Percentiles rank a stretch among this genome's conserved stretches.
Evolutionary conservation across 1,140 invertebrate genomes (phyloP).

Genomic region (Heliothis subflexa): DNA sequence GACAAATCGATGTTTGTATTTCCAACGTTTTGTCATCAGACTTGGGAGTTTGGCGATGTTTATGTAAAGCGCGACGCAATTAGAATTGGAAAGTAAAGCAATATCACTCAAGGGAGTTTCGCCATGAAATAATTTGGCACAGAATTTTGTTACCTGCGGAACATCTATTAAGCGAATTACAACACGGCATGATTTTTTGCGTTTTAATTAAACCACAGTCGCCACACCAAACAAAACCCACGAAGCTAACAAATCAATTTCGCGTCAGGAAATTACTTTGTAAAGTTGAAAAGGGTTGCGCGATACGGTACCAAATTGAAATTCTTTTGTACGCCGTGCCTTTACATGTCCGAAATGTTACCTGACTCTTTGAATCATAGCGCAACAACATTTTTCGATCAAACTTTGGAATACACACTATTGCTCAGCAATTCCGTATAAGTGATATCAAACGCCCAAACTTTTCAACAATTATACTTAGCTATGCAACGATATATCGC

Average conservation of each 20-base stretch:
- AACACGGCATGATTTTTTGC: slow-evolving; percentile 55
- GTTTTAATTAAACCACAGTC: slow-evolving; percentile 79
- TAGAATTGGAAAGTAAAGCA: slow-evolving; percentile 17
- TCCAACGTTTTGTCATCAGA: slow-evolving; percentile 40
- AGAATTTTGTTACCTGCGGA: slow-evolving; percentile 33
- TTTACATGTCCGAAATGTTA: slow-evolving; percentile 78
- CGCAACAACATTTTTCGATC: slow-evolving; percentile 63
- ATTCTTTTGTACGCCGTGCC: slow-evolving; percentile 78
- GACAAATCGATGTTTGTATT: slow-evolving; percentile 46
- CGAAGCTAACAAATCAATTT: slow-evolving; percentile 82
- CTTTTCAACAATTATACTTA: slow-evolving; percentile 13
- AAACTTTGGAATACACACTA: slow-evolving; percentile 59
- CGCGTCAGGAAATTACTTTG: slow-evolving; percentile 81
- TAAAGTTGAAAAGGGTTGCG: slow-evolving; percentile 81
- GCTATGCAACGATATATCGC: not conserved
- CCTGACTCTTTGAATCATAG: slow-evolving; percentile 72
- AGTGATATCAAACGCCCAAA: slow-evolving; percentile 31
- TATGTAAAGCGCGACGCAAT: slow-evolving; percentile 37
- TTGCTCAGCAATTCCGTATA: slow-evolving; percentile 13
- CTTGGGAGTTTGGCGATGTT: slow-evolving; percentile 33
- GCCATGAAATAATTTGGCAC: slow-evolving; percentile 17
- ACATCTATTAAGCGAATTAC: slow-evolving; percentile 48
- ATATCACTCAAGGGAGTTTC: slow-evolving; percentile 1
- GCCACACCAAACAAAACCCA: slow-evolving; percentile 79
- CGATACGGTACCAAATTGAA: slow-evolving; percentile 82